Evolutionary conservation across 2,888 invertebrate species (phyloP), one percentile per base, ranked within the genome.

Genomic region (Watsonalla cultraria): DNA sequence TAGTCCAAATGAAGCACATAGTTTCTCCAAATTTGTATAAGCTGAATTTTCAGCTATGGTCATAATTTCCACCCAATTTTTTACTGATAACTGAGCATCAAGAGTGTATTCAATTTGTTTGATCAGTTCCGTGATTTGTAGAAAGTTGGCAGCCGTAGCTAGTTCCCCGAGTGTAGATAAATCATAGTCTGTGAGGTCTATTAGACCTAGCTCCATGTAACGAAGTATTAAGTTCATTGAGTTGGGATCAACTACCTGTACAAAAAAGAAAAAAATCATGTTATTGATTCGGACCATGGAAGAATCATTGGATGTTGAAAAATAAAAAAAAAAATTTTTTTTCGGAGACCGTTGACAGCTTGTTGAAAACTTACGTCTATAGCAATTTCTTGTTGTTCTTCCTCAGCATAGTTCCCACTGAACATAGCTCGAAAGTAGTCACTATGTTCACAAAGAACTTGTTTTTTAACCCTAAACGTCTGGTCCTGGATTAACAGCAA

Each of bases 381-480:
- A 47, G 61, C 56, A 47, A 90, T 81, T 74, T 82, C 76, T 51
- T 76, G 59, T 62, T 79, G 74, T 45, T 81, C 68, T 47, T 83
- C 76, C 75, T 90, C 90, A 4, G 81, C 68, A 62, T 83, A 90
- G 65, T 76, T 80, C 0, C 90, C 90, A 58, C 86, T 88, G 60
- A 90, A 90, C 90, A 90, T 90, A 15, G 90, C 90, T 7, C 78
- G 71, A 66, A 90, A 90, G 74, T 90, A 90, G 68, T 90, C 89
- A 64, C 90, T 90, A 53, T 84, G 68, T 68, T 86, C 80, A 61
- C 76, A 77, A 7, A 90, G 68, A 45, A 76, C 52, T 53, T 76
- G 70, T 63, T 83, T 89, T 48, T 74, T 78, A 5, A 75, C 82
- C 58, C 61, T 74, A 58, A 90, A 88, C 54, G 67, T 58, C 68